Conservation (phyloP, 2,797 vertebrate species). For the Acipenser transmontanus region DNA sequence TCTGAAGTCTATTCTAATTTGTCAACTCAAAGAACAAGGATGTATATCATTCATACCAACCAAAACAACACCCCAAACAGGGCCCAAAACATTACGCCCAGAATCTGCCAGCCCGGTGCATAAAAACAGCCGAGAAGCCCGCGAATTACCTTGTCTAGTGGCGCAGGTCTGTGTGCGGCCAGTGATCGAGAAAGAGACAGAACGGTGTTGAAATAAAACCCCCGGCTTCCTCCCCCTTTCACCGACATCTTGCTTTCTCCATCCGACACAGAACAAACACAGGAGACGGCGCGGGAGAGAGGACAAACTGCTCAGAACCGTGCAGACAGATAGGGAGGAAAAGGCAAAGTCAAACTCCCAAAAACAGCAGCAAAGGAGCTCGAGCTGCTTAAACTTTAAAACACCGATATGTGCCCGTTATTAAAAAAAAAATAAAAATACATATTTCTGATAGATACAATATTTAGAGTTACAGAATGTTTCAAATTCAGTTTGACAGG, state of each 20-base stretch:
- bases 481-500: no score
- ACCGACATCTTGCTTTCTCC: slow-evolving; percentile 52
- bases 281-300: background rate
- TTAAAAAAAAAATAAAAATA: no score
- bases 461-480: no score
- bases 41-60: background rate
- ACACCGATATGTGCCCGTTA: no score
- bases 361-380: no score
- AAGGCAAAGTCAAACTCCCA: no score
- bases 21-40: background rate
- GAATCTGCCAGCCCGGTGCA: background rate
- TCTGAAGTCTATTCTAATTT: no score
- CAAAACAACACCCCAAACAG: background rate
- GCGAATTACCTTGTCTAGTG: slow-evolving; percentile 82
- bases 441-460: no score
- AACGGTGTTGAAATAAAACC: slow-evolving; percentile 92
- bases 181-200: slow-evolving; percentile 85
- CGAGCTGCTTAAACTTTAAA: no score
- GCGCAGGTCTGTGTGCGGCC: slow-evolving; percentile 81
- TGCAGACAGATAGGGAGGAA: no score
- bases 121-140: background rate
- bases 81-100: background rate
- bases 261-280: slow-evolving; percentile 24
- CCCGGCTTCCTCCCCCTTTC: slow-evolving; percentile 57
- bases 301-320: no score